These are phyloP conservation scores for Chloroclystis v-ata DNA, from an alignment of 2,888 invertebrate species.

Conservation along the genomic window DNA sequence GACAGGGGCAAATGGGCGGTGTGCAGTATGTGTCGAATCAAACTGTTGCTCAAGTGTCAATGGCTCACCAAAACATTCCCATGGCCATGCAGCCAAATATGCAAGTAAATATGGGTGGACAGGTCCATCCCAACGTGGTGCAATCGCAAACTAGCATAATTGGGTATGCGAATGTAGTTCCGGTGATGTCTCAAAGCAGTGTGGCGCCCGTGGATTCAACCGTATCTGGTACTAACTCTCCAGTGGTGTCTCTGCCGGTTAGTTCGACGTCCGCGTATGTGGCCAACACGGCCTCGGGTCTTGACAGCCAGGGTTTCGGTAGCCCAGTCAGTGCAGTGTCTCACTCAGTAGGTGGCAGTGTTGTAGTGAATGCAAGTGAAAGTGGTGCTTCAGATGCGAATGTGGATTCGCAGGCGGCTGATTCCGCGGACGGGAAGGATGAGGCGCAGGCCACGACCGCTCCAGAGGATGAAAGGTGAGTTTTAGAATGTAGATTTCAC, in stretches of 20 bases:
- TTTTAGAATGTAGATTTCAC: not conserved
- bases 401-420: slow-evolving; percentile 58
- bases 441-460: slow-evolving; percentile 54
- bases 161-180: slow-evolving; percentile 65
- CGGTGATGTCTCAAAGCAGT: slow-evolving; percentile 74
- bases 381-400: slow-evolving; percentile 64
- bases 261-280: slow-evolving; percentile 59
- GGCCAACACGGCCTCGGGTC: slow-evolving; percentile 53
- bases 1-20: slow-evolving; percentile 63
- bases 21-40: slow-evolving; percentile 68
- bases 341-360: slow-evolving; percentile 66
- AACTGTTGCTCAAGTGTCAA: slow-evolving; percentile 59
- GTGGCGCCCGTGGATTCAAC: slow-evolving; percentile 66
- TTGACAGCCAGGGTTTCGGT: slow-evolving; percentile 72
- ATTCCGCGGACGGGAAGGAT: slow-evolving; percentile 68
- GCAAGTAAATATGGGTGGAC: slow-evolving; percentile 68
- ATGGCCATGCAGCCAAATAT: slow-evolving; percentile 74
- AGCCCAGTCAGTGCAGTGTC: slow-evolving; percentile 76
- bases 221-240: slow-evolving; percentile 74
- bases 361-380: slow-evolving; percentile 71
- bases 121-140: slow-evolving; percentile 68
- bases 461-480: slow-evolving; percentile 76
- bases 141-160: slow-evolving; percentile 74
- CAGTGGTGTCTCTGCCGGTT: slow-evolving; percentile 72
- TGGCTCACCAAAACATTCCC: slow-evolving; percentile 74